A percentile compares a stretch with the other conserved stretches of the same genome.
These are phyloP conservation scores for Andricus quercusramuli DNA, from an alignment of 2,888 invertebrate genomes.

Conservation along the genomic window DNA sequence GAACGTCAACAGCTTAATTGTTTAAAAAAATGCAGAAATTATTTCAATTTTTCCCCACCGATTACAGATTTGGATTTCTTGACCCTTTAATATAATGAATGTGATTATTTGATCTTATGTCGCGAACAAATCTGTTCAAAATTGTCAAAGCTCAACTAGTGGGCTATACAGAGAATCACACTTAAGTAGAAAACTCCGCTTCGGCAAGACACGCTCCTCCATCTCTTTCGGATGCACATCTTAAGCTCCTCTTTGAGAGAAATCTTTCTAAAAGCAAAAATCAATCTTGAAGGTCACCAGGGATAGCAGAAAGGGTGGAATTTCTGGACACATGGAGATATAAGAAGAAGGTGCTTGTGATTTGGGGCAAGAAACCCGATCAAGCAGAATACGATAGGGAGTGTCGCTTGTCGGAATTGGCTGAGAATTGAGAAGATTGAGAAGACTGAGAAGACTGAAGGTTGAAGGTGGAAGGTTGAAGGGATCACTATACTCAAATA, in stretches of 20 bases:
- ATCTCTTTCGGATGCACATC: slow-evolving; percentile 12
- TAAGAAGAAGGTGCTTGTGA: slow-evolving; percentile 6
- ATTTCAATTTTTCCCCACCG: too few relatives aligned
- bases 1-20: too few relatives aligned
- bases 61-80: too few relatives aligned
- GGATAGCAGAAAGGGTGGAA: slow-evolving; percentile 47
- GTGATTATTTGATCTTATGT: too few relatives aligned
- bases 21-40: too few relatives aligned
- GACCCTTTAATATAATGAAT: too few relatives aligned
- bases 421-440: slow-evolving; percentile 5
- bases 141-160: too few relatives aligned
- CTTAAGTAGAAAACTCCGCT: background rate
- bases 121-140: too few relatives aligned
- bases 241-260: background rate
- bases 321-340: background rate
- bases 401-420: background rate
- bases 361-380: slow-evolving; percentile 2
- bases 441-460: slow-evolving; percentile 40
- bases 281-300: slow-evolving; percentile 40
- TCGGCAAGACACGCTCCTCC: background rate
- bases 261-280: slow-evolving; percentile 17
- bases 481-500: background rate
- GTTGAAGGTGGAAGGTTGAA: slow-evolving; percentile 29
- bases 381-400: slow-evolving; percentile 29
- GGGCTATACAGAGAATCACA: background rate